phyloP scores from a whole-genome alignment of 2,113 vertebrate genomes.

The Carassius carassius region DNA sequence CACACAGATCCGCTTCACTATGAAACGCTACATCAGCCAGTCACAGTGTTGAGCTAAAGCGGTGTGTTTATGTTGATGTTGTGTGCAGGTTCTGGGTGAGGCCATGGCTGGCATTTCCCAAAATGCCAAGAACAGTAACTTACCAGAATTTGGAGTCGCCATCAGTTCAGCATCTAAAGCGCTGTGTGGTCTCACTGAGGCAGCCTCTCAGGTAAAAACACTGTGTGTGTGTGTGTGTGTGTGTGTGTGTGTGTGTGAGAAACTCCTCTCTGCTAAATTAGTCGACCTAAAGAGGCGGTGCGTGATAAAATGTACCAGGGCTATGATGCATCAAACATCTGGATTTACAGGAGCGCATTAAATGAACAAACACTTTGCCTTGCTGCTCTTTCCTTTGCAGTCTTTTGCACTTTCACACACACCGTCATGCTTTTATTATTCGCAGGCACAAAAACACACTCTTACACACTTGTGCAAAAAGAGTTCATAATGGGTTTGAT shows the following conservation, averaged over 20 bases:
- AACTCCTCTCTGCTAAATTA: not conserved
- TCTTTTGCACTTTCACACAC: not conserved
- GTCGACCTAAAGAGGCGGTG: conserved; percentile 26
- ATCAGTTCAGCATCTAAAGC: conserved; percentile 92
- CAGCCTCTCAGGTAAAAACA: conserved; percentile 67
- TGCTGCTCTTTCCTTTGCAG: not conserved
- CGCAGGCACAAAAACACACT: not conserved
- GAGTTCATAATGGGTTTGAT: conserved; percentile 28
- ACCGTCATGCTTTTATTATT: not conserved
- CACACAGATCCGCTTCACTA: not conserved
- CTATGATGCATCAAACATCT: conserved; percentile 44
- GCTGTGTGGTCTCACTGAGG: conserved; percentile 93
- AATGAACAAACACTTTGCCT: conserved; percentile 30
- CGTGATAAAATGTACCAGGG: not conserved
- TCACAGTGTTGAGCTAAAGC: too few species aligned
- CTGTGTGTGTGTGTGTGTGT: not conserved
- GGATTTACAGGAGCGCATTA: conserved; percentile 37
- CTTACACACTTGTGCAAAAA: not conserved
- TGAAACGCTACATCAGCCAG: not conserved
- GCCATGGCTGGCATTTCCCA: conserved; percentile 98
- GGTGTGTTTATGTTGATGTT: too few species aligned
- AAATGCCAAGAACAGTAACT: conserved; percentile 95
- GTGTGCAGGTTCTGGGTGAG: conserved; percentile 87
- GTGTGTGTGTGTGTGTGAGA: not conserved
- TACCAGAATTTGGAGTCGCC: conserved; percentile 91